phyloP scores from a whole-genome alignment of 2,113 vertebrate species.

The Anoplopoma fimbria region DNA sequence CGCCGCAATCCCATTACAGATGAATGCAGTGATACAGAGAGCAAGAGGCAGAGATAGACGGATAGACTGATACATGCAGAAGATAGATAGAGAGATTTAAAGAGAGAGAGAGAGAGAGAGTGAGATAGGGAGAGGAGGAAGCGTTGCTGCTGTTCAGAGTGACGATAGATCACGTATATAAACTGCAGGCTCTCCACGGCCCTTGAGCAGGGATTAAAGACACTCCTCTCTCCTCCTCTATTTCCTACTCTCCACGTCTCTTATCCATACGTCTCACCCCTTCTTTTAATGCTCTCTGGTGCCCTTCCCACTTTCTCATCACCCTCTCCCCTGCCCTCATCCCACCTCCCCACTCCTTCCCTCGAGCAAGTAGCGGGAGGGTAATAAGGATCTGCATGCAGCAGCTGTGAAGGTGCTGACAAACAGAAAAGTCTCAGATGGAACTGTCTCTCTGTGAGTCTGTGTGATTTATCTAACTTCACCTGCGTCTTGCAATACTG shows the following conservation, averaged over 20 bases:
- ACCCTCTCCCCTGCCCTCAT: constrained; percentile 43
- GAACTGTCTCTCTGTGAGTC: constrained; percentile 69
- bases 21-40: constrained; percentile 46
- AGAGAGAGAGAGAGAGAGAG: constrained; percentile 13
- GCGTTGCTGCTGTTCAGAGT: constrained; percentile 36
- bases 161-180: constrained; percentile 57
- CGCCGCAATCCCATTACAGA: constrained; percentile 51
- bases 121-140: constrained; percentile 15
- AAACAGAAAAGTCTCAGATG: constrained; percentile 79
- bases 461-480: constrained; percentile 77
- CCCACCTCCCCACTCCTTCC: constrained; percentile 9
- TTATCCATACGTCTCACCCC: constrained; percentile 35
- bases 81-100: constrained; percentile 27
- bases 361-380: constrained; percentile 58
- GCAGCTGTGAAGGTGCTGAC: constrained; percentile 80
- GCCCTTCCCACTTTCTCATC: constrained; percentile 60
- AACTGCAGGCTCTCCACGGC: constrained; percentile 42
- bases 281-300: constrained; percentile 36
- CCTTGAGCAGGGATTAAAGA: constrained; percentile 62
- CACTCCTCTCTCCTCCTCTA: constrained; percentile 28
- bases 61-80: constrained; percentile 38
- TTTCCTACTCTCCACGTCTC: constrained; percentile 40
- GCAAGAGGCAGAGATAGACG: constrained; percentile 27
- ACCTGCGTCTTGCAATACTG: constrained; percentile 65
- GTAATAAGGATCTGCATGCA: constrained; percentile 79